These are phyloP conservation scores for Heteractis magnifica DNA, from an alignment of 92 coral and sea anemone species.

Conservation along the genomic window DNA sequence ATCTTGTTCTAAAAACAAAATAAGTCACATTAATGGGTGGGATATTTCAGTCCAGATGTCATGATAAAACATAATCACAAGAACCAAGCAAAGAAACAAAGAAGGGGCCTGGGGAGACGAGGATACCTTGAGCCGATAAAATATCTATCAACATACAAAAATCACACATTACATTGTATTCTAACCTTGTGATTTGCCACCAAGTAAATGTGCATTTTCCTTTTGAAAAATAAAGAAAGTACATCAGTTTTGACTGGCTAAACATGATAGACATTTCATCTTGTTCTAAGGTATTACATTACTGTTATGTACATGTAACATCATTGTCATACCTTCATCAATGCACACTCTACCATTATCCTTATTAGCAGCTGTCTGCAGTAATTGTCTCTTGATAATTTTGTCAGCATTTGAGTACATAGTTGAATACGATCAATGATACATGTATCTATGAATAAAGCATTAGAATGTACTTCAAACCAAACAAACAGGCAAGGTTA, in stretches of 20 bases:
- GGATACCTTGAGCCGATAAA: too few species aligned
- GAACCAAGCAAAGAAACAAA: too few species aligned
- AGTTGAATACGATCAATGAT: constrained; percentile 47
- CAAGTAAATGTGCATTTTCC: constrained; percentile 50
- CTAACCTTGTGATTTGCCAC: constrained; percentile 46
- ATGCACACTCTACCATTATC: constrained; percentile 55
- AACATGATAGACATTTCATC: not conserved
- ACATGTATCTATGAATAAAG: constrained; percentile 10
- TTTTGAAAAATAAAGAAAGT: constrained; percentile 12
- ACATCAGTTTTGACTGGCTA: not conserved
- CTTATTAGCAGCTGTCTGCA: constrained; percentile 51
- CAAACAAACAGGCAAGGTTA: not conserved
- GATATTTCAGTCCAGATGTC: not conserved
- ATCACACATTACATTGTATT: not conserved
- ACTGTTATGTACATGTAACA: not conserved
- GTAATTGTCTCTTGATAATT: constrained; percentile 42
- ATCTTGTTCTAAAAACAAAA: constrained; percentile 1
- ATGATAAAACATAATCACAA: too few species aligned
- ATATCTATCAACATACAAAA: too few species aligned
- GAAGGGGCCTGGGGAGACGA: too few species aligned
- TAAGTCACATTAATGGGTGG: not conserved
- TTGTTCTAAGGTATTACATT: not conserved
- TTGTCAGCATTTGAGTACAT: constrained; percentile 44
- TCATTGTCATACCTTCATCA: constrained; percentile 50
- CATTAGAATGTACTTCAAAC: too few species aligned